These are phyloP conservation scores for Zosterops hypoxanthus DNA, from an alignment of 2,113 vertebrate genomes.

Conservation along the genomic window DNA sequence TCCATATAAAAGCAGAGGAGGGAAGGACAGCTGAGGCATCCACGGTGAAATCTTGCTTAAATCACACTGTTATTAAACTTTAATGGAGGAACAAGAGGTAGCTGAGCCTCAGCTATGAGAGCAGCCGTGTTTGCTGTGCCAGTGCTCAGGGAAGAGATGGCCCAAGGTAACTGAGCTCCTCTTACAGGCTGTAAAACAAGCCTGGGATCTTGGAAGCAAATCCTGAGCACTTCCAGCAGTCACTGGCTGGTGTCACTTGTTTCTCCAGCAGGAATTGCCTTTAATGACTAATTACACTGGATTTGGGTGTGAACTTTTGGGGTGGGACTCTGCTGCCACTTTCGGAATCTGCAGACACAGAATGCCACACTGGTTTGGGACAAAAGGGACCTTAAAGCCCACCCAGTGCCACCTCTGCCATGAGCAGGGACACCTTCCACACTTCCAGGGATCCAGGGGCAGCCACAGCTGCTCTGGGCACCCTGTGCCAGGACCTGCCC, in stretches of 20 bases:
- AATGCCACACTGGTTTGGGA: background rate
- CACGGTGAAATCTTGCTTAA: background rate
- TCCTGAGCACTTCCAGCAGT: background rate
- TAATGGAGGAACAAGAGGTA: background rate
- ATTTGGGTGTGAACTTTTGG: background rate
- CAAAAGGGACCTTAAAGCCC: background rate
- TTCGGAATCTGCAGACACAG: background rate
- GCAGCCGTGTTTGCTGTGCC: background rate
- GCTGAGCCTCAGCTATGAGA: background rate
- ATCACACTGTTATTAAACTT: background rate
- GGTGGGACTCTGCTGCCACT: background rate
- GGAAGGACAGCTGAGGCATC: background rate
- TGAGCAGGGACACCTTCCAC: background rate
- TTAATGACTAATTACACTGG: background rate
- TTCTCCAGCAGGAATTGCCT: background rate
- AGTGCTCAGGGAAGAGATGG: rapidly evolving
- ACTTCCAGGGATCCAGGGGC: background rate
- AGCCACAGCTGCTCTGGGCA: background rate
- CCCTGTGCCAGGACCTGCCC: background rate
- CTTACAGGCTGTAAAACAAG: background rate
- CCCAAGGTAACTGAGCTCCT: background rate
- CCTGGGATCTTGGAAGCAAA: rapidly evolving
- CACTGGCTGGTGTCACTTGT: background rate
- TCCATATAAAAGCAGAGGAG: background rate
- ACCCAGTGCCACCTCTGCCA: background rate